Evolutionary conservation across 2,888 invertebrate species (phyloP).

Genomic region (Drosophila greeni): DNA sequence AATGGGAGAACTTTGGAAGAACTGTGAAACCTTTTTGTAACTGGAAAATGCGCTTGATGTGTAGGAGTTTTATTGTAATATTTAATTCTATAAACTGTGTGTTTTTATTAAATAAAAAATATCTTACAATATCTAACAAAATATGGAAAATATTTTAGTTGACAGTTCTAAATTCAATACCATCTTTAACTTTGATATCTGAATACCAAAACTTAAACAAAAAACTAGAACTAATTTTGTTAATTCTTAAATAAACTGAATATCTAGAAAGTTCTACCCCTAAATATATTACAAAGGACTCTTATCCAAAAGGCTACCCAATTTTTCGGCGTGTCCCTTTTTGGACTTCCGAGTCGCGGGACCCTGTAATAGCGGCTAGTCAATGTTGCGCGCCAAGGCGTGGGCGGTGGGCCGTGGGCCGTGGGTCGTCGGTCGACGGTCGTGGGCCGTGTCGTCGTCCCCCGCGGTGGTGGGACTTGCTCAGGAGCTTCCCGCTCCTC

Average conservation of each 20-base stretch:
- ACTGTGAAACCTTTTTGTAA: not conserved
- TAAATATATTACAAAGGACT: not conserved
- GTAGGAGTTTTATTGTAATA: not conserved
- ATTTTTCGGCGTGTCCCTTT: conserved; percentile 31
- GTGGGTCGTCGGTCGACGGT: conserved; percentile 53
- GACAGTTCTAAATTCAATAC: too few species aligned
- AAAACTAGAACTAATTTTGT: too few species aligned
- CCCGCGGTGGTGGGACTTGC: conserved; percentile 47
- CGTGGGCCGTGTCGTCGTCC: conserved; percentile 43
- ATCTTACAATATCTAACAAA: not conserved
- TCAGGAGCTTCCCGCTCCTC: conserved; percentile 2
- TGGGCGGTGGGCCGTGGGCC: conserved; percentile 59
- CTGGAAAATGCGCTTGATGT: too few species aligned
- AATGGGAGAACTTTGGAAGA: too few species aligned
- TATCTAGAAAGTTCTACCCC: not conserved
- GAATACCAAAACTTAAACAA: too few species aligned
- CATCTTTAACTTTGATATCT: too few species aligned
- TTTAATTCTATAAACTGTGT: not conserved
- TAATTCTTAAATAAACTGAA: too few species aligned
- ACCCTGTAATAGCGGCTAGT: conserved; percentile 49
- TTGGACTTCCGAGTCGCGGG: conserved; percentile 47
- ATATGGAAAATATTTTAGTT: too few species aligned
- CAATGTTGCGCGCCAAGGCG: conserved; percentile 60
- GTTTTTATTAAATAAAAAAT: not conserved
- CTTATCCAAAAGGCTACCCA: not conserved